Evolutionary conservation across 2,113 vertebrate species (phyloP).

Genomic region (Callithrix jacchus): DNA sequence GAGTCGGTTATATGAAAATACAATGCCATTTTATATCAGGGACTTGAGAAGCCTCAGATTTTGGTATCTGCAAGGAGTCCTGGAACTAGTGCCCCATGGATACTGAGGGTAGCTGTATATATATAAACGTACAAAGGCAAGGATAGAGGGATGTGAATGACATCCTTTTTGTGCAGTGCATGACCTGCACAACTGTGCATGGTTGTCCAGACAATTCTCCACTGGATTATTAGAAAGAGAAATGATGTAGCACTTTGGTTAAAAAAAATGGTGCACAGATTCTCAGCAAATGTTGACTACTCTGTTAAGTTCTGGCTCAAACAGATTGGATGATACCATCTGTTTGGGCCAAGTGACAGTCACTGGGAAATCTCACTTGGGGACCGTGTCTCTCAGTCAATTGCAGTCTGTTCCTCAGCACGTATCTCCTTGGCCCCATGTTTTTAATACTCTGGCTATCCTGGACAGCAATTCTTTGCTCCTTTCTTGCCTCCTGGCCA

Average conservation of each 20-base stretch:
- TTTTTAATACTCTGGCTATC: neutral
- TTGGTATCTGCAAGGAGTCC: neutral
- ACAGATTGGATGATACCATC: rapidly evolving
- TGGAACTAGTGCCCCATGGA: neutral
- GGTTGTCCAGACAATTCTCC: neutral
- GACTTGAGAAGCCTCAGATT: neutral
- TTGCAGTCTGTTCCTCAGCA: neutral
- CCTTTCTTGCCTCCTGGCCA: neutral
- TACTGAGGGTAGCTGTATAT: neutral
- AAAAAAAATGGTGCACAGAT: neutral
- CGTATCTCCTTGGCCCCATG: rapidly evolving
- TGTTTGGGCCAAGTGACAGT: neutral
- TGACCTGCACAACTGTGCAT: neutral
- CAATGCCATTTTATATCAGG: neutral
- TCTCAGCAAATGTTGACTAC: neutral
- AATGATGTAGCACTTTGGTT: neutral
- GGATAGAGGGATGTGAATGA: neutral
- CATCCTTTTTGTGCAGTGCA: neutral
- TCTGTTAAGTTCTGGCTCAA: neutral
- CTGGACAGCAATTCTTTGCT: neutral
- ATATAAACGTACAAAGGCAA: rapidly evolving
- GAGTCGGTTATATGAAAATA: neutral
- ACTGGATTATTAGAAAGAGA: neutral
- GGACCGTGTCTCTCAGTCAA: neutral
- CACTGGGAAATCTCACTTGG: neutral